phyloP scores from a whole-genome alignment of 2,888 invertebrate species.

The Prenolepis imparis region DNA sequence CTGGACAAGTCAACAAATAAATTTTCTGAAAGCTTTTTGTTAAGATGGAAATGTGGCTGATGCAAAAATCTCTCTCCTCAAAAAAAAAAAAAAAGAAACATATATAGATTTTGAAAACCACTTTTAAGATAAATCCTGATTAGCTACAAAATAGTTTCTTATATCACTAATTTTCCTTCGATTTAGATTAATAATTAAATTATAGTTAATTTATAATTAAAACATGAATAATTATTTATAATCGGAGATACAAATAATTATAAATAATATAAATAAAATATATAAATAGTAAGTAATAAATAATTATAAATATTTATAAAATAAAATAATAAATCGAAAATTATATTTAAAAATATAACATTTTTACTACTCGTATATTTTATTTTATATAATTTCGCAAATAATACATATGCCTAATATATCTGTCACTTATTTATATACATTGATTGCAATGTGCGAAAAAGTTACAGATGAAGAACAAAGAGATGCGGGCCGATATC shows the following conservation, averaged over 20 bases:
- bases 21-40: neutral
- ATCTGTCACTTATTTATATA: neutral
- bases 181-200: neutral
- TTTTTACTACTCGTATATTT: neutral
- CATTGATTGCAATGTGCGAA: neutral
- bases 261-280: too few species aligned
- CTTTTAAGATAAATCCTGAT: neutral
- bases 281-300: too few species aligned
- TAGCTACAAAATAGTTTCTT: neutral
- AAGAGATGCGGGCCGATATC: neutral
- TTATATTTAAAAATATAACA: too few species aligned
- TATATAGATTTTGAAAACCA: neutral
- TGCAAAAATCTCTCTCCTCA: too few species aligned
- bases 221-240: too few species aligned
- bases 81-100: too few species aligned
- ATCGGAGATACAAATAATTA: too few species aligned
- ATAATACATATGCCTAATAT: too few species aligned
- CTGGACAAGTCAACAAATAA: slow-evolving; percentile 9
- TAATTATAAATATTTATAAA: too few species aligned
- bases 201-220: neutral
- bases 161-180: neutral
- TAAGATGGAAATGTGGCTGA: neutral
- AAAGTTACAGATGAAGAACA: neutral
- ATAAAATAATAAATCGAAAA: too few species aligned
- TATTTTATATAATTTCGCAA: neutral